Conservation (phyloP, 1,140 invertebrate genomes). For the Caenorhabditis tropicalis region DNA sequence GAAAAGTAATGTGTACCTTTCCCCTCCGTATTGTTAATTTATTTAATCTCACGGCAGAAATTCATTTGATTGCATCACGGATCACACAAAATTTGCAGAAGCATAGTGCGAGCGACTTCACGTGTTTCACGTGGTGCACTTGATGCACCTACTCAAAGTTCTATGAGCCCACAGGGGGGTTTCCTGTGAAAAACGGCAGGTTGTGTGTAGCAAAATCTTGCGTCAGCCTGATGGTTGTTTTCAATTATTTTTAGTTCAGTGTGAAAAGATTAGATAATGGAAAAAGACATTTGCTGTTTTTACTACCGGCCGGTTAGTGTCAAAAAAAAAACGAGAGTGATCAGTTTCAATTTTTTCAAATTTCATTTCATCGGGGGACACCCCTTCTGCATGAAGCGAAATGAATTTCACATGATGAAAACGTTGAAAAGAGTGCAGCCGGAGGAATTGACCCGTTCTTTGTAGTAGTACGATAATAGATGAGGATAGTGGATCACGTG, state of each 20-base stretch:
- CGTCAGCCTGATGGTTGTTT: conserved; percentile 2
- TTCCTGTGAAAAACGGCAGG: neutral
- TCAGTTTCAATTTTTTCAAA: neutral
- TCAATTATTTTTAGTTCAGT: neutral
- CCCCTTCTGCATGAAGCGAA: neutral
- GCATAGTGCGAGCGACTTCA: conserved; percentile 27
- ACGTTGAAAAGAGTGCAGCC: neutral
- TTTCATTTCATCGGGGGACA: neutral
- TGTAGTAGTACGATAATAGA: neutral
- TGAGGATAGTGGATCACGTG: conserved; percentile 26
- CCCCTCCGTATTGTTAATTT: neutral
- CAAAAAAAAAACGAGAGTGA: neutral
- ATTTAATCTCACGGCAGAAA: neutral
- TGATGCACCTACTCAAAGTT: conserved; percentile 13
- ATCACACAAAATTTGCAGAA: conserved; percentile 33
- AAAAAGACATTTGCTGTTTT: neutral
- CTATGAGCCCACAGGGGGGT: neutral
- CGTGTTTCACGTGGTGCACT: conserved; percentile 31
- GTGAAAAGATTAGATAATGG: neutral
- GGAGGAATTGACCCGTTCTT: neutral
- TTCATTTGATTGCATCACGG: conserved; percentile 16
- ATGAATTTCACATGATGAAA: conserved; percentile 6
- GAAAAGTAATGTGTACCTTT: neutral
- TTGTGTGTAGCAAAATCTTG: conserved; percentile 1
- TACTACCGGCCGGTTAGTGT: neutral